Evolutionary conservation across 2,888 invertebrate genomes (phyloP), one percentile per base, ranked within the genome.

Genomic region (Eudemis profundana): DNA sequence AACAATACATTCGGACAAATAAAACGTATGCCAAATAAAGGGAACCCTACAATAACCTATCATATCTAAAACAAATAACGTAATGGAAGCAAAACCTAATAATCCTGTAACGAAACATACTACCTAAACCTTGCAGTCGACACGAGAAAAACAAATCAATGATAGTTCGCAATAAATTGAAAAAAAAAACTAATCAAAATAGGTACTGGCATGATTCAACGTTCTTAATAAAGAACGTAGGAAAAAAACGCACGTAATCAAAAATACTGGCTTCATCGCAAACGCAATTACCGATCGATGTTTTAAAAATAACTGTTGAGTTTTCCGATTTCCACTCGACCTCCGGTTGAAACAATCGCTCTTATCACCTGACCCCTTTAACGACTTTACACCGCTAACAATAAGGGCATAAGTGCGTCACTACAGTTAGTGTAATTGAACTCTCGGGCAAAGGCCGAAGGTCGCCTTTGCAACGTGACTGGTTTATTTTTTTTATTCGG

Each of bases 361-460:
- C 83, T 90, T 91, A 90, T 90, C 90, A 86, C 75, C 76, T 86
- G 90, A 90, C 90, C 90, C 82, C 87, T 85, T 90, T 90, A 79
- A 84, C 73, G 82, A 83, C 82, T 81, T 81, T 68, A 74, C 68
- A 63, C 61, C 54, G 60, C 68, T 66, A 68, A 68, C 61, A 68
- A 68, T 66, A 87, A 83, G 67, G 78, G 67, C 78, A 27, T 78
- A 86, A 76, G 64, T 33, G 61, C 54, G 21, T 36, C 17, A 38
- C 12, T 15, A 1, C 15, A 46, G 36, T 53, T 68, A 10, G 59
- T 60, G 19, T 79, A 78, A 78, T 68, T 67, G 36, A 50, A 69
- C 76, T 77, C 27, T 82, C 69, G 56, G 21, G 47, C 42, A 62
- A 50, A 68, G 1, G 0, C 1, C 53, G 75, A 74, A 70, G 75